Conservation (phyloP, 2,888 invertebrate genomes). For the Drosophila greeni region DNA sequence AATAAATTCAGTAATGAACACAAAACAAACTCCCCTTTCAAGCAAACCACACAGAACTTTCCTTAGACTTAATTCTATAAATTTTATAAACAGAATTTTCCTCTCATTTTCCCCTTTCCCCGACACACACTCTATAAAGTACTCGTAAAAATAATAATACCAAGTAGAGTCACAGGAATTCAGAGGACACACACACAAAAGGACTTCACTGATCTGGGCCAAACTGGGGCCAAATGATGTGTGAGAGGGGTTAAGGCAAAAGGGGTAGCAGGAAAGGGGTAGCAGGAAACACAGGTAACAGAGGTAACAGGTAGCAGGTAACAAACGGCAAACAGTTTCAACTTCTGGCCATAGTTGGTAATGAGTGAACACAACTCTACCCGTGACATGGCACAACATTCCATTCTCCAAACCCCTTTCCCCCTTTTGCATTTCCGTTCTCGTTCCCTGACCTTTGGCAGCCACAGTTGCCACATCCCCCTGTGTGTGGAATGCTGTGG, state of each 20-base stretch:
- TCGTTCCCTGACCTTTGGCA: slow-evolving; percentile 7
- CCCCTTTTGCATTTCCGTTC: neutral
- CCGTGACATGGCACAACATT: slow-evolving; percentile 14
- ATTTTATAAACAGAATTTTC: neutral
- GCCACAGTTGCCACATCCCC: neutral
- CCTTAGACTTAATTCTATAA: neutral
- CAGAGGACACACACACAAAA: slow-evolving; percentile 5
- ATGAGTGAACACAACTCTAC: slow-evolving; percentile 30
- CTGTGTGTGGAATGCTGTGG: neutral
- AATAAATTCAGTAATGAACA: neutral
- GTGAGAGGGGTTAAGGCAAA: neutral
- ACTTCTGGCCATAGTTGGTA: slow-evolving; percentile 22
- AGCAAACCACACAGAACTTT: neutral
- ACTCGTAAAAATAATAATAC: slow-evolving; percentile 12
- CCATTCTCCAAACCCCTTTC: no score
- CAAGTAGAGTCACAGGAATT: slow-evolving; percentile 14
- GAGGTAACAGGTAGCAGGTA: slow-evolving; percentile 18
- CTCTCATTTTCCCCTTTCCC: neutral
- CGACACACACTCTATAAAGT: neutral
- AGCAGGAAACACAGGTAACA: neutral
- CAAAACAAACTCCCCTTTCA: neutral
- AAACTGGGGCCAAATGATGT: slow-evolving; percentile 2
- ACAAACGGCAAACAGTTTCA: slow-evolving; percentile 18
- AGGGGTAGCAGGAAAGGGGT: neutral
- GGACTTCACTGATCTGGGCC: slow-evolving; percentile 10